phyloP scores from a whole-genome alignment of 2,113 vertebrate species.

The Chamaea fasciata region DNA sequence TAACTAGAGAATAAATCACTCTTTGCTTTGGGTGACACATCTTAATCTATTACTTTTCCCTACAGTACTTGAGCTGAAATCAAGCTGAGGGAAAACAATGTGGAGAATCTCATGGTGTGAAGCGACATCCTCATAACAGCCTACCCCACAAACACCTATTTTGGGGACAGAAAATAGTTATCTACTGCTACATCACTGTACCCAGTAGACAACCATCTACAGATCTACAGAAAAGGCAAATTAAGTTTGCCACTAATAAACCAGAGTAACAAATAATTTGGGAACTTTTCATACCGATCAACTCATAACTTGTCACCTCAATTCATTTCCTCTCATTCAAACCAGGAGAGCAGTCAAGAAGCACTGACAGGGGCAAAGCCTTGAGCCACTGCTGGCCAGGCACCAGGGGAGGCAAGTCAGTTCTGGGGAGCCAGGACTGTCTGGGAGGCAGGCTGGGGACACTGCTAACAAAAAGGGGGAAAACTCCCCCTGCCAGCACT shows the following conservation, averaged over 20 bases:
- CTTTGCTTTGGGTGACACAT: not conserved
- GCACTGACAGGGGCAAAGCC: not conserved
- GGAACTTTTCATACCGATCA: not conserved
- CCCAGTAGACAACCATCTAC: not conserved
- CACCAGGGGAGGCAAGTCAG: rapidly evolving
- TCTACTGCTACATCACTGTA: not conserved
- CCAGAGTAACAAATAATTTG: not conserved
- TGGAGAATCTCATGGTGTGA: not conserved
- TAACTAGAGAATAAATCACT: slow-evolving; percentile 50
- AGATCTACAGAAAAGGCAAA: not conserved
- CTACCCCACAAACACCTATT: not conserved
- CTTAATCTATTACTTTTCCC: not conserved
- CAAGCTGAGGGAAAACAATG: not conserved
- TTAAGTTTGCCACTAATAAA: not conserved
- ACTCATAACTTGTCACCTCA: not conserved
- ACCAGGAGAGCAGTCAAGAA: not conserved
- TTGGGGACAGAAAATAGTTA: not conserved
- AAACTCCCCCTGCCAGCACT: not conserved
- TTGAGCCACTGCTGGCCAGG: not conserved
- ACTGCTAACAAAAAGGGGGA: not conserved
- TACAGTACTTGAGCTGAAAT: not conserved
- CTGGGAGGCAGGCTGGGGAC: not conserved
- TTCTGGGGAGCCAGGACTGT: not conserved
- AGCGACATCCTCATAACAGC: rapidly evolving
- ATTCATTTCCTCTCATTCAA: not conserved